These are phyloP conservation scores for Siphamia tubifer DNA, from an alignment of 2,113 vertebrate genomes.

Conservation along the genomic window DNA sequence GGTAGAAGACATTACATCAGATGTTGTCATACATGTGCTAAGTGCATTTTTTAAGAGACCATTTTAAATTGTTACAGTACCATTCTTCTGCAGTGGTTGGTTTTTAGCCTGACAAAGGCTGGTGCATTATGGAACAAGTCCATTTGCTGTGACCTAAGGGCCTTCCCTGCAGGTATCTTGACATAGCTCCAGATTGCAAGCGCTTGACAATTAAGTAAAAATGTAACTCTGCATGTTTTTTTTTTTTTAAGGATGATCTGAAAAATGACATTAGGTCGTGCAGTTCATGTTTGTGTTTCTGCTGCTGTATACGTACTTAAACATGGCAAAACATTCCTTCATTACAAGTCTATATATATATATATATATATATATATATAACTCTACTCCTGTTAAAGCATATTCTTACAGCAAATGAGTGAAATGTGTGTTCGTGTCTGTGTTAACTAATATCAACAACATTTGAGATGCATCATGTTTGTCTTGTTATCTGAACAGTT, in stretches of 20 bases:
- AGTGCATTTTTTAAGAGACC: background rate
- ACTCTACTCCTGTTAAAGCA: background rate
- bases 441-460: background rate
- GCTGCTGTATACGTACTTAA: background rate
- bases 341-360: background rate
- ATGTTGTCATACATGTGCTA: background rate
- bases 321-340: background rate
- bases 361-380: too few species aligned
- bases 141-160: slow-evolving; percentile 28
- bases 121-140: slow-evolving; percentile 5
- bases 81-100: background rate
- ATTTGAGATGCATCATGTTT: background rate
- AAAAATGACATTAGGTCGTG: background rate
- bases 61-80: background rate
- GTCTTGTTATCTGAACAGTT: background rate
- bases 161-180: slow-evolving; percentile 26
- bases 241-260: background rate
- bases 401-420: background rate
- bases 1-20: background rate
- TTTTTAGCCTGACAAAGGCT: slow-evolving; percentile 10
- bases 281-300: slow-evolving; percentile 2
- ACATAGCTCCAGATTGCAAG: slow-evolving; percentile 10
- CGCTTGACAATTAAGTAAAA: background rate
- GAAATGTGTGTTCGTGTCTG: too few species aligned
- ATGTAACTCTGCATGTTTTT: background rate